These are phyloP conservation scores for Brachirus orientalis DNA, from an alignment of 2,113 vertebrate species.

Conservation along the genomic window DNA sequence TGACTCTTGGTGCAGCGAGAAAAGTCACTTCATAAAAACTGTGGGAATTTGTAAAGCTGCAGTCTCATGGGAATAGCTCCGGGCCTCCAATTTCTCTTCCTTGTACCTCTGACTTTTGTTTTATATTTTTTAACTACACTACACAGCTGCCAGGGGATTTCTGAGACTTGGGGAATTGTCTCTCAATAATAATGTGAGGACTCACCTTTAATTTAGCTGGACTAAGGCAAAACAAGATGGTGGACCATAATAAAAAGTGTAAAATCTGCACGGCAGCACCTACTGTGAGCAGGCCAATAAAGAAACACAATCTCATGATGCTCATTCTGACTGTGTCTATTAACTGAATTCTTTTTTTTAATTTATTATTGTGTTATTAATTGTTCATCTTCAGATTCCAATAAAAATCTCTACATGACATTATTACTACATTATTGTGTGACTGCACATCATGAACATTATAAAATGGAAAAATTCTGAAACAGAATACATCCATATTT, in stretches of 20 bases:
- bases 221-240: constrained; percentile 30
- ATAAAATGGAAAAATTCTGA: no score
- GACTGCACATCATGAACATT: no score
- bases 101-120: constrained; percentile 57
- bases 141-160: constrained; percentile 38
- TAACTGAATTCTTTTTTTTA: neutral
- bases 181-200: constrained; percentile 37
- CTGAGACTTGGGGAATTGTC: constrained; percentile 41
- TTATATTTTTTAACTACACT: constrained; percentile 60
- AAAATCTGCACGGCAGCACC: constrained; percentile 2
- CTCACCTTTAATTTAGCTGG: constrained; percentile 20
- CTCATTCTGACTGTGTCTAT: constrained; percentile 14
- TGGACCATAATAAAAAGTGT: constrained; percentile 26
- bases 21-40: constrained; percentile 62
- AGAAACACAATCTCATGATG: constrained; percentile 5
- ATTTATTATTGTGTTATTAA: no score
- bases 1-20: constrained; percentile 49
- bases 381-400: no score
- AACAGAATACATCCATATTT: no score
- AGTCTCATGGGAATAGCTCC: constrained; percentile 44
- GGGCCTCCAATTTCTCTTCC: constrained; percentile 57
- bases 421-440: no score
- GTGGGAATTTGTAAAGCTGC: constrained; percentile 66
- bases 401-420: neutral
- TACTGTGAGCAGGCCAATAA: constrained; percentile 9